Conservation (phyloP, 2,888 invertebrate genomes). For the Elysia crispata region DNA sequence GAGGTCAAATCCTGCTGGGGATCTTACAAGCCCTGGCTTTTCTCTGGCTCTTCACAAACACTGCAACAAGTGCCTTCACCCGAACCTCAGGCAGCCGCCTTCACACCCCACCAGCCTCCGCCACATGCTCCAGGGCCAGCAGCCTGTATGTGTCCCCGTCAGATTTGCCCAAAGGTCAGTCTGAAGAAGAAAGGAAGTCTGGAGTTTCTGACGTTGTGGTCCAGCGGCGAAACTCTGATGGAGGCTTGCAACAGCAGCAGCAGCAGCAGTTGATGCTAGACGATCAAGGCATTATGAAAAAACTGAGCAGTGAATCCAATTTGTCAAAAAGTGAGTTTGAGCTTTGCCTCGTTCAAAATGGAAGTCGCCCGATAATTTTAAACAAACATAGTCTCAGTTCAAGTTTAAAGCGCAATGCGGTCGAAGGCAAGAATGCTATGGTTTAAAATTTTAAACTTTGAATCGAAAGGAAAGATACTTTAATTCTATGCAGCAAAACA, state of each 20-base stretch:
- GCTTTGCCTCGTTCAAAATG: too few species aligned
- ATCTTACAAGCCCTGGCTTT: conserved; percentile 41
- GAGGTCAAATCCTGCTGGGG: conserved; percentile 27
- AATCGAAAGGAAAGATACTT: too few species aligned
- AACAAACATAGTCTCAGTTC: too few species aligned
- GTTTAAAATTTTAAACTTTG: too few species aligned
- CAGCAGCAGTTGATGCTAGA: neutral
- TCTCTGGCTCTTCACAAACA: conserved; percentile 42
- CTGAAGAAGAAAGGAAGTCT: neutral
- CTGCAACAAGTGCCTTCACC: conserved; percentile 6
- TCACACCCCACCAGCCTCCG: conserved; percentile 49
- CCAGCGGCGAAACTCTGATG: conserved; percentile 41
- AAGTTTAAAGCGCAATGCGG: too few species aligned
- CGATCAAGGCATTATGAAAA: conserved; percentile 18
- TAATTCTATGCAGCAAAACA: too few species aligned
- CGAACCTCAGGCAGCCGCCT: conserved; percentile 9
- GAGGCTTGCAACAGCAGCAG: too few species aligned
- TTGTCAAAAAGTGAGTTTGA: conserved; percentile 11
- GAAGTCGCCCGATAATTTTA: too few species aligned
- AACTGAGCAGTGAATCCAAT: conserved; percentile 38
- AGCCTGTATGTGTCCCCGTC: neutral
- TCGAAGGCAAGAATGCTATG: too few species aligned
- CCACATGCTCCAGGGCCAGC: conserved; percentile 50
- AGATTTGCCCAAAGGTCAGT: neutral
- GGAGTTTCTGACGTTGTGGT: neutral